These are phyloP conservation scores for Mesorhabditis sp. DNA, from an alignment of 2,888 invertebrate genomes.

Conservation along the genomic window DNA sequence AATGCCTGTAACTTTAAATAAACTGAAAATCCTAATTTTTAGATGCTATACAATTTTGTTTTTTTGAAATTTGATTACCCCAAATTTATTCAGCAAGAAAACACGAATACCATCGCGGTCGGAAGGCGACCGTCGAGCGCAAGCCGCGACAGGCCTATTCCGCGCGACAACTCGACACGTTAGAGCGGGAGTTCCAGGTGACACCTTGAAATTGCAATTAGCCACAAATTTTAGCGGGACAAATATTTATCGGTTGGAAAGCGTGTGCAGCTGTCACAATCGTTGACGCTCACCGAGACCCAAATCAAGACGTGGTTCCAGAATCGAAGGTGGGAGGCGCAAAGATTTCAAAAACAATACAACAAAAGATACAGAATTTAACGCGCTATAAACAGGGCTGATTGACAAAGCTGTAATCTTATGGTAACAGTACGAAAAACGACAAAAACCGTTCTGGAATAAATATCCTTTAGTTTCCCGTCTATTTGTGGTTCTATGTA, in stretches of 20 bases:
- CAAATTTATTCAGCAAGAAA: constrained; percentile 64
- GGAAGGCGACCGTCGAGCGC: constrained; percentile 83
- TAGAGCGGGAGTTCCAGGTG: constrained; percentile 88
- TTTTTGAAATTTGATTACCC: too few species aligned
- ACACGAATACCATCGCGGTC: constrained; percentile 73
- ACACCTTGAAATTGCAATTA: constrained; percentile 12
- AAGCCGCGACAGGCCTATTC: constrained; percentile 95
- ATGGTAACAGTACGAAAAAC: not conserved
- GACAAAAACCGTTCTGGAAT: not conserved
- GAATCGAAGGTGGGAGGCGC: constrained; percentile 68
- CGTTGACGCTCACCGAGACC: constrained; percentile 82
- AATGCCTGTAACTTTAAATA: not conserved
- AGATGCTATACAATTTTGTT: not conserved
- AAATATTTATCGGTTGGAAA: constrained; percentile 93
- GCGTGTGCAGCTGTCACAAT: constrained; percentile 85
- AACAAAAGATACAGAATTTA: not conserved
- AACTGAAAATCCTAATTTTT: not conserved
- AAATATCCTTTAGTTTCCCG: too few species aligned
- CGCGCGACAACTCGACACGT: constrained; percentile 81
- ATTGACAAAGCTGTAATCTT: too few species aligned
- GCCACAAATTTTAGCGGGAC: constrained; percentile 68
- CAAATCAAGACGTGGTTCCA: constrained; percentile 97
- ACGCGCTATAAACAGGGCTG: not conserved
- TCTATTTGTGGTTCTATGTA: too few species aligned
- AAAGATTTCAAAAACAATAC: not conserved